phyloP scores from a whole-genome alignment of 1,140 invertebrate species.

The Melipona quadrifasciata region DNA sequence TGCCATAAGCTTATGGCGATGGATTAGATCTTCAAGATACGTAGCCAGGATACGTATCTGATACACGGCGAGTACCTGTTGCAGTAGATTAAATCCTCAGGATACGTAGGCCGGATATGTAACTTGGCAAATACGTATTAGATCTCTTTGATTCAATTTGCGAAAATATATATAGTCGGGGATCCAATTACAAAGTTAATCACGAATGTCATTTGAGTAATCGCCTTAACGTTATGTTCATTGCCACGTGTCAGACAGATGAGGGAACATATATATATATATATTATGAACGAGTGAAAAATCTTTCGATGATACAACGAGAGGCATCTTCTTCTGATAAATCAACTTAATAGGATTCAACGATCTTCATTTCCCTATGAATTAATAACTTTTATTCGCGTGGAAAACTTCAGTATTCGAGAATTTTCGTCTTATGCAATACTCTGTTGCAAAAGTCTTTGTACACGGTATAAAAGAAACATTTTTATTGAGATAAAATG shows the following conservation, averaged over 20 bases:
- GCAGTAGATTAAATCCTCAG: neutral
- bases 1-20: neutral
- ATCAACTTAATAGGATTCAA: neutral
- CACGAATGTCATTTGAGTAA: slow-evolving; percentile 4
- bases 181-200: slow-evolving; percentile 3
- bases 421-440: neutral
- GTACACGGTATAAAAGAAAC: too few species aligned
- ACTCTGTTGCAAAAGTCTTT: neutral
- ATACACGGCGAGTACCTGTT: neutral
- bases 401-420: neutral
- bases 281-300: neutral
- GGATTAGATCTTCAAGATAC: neutral
- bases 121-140: slow-evolving; percentile 13
- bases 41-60: neutral
- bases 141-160: slow-evolving; percentile 6
- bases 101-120: neutral
- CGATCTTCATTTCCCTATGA: neutral
- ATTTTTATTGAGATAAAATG: too few species aligned
- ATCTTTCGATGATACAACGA: neutral
- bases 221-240: neutral
- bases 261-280: neutral
- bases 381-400: neutral
- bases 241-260: neutral
- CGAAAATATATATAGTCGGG: neutral
- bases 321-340: neutral